Evolutionary conservation across 2,113 vertebrate genomes (phyloP).

Genomic region (Pangasianodon hypophthalmus): DNA sequence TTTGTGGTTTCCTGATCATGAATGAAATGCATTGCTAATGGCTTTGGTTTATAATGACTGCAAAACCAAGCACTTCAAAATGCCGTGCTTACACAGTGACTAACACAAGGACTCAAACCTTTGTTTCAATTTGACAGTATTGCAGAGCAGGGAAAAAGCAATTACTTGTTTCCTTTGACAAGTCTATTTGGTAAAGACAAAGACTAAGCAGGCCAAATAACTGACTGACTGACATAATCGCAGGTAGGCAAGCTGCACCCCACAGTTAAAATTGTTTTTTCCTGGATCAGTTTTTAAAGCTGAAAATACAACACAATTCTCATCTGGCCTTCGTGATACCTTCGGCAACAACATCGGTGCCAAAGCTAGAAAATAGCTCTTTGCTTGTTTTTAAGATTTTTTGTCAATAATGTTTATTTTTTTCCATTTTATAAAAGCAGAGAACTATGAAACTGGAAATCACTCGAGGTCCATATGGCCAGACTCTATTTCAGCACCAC

Average conservation of each 20-base stretch:
- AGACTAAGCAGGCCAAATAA: conserved; percentile 63
- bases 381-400: not conserved
- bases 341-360: conserved; percentile 19
- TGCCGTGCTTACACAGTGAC: not conserved
- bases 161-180: conserved; percentile 72
- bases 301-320: conserved; percentile 16
- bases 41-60: conserved; percentile 12
- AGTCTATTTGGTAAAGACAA: conserved; percentile 68
- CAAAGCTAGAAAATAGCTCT: not conserved
- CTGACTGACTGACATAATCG: conserved; percentile 68
- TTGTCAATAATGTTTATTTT: not conserved
- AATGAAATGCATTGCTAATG: conserved; percentile 36
- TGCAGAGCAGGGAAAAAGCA: conserved; percentile 73
- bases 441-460: conserved; percentile 6
- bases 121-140: conserved; percentile 70
- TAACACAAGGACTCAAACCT: conserved; percentile 51
- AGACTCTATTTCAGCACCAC: conserved; percentile 65
- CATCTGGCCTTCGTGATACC: conserved; percentile 5
- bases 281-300: conserved; percentile 25
- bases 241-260: conserved; percentile 60
- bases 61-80: conserved; percentile 46
- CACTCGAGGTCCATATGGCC: conserved; percentile 1
- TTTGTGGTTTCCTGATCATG: conserved; percentile 37
- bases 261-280: conserved; percentile 38
- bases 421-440: conserved; percentile 1